These are phyloP conservation scores for Anastrepha obliqua DNA, from an alignment of 1,140 invertebrate species.

Conservation along the genomic window DNA sequence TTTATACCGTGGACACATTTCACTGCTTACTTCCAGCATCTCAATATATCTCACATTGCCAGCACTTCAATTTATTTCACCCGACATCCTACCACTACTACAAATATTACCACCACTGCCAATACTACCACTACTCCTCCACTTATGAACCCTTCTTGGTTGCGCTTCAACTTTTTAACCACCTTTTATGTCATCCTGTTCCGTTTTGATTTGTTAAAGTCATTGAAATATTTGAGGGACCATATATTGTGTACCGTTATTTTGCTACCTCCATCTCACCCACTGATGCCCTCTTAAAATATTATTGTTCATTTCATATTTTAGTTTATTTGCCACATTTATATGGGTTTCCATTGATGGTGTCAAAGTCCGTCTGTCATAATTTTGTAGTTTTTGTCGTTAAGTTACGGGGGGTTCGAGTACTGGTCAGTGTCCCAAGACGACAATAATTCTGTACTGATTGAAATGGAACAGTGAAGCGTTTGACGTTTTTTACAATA, in stretches of 20 bases:
- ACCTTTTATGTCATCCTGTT: too few relatives aligned
- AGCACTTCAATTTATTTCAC: neutral
- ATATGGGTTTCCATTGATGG: constrained; percentile 43
- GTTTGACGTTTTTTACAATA: neutral
- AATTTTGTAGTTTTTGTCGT: constrained; percentile 13
- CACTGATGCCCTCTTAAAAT: neutral
- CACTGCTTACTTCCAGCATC: too few relatives aligned
- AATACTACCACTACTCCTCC: too few relatives aligned
- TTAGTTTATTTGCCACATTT: constrained; percentile 24
- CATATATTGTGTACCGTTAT: neutral
- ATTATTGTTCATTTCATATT: constrained; percentile 50
- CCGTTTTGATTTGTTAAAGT: neutral
- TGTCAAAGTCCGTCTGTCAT: constrained; percentile 29
- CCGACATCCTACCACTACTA: neutral
- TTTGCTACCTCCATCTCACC: neutral
- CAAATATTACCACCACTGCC: too few relatives aligned
- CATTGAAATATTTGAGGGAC: constrained; percentile 51
- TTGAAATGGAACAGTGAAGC: constrained; percentile 18
- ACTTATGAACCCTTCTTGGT: too few relatives aligned
- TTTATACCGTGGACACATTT: too few relatives aligned
- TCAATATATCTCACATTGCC: neutral
- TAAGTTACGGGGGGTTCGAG: neutral
- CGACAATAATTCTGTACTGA: constrained; percentile 25
- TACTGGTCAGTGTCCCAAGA: neutral
- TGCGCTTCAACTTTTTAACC: too few relatives aligned